Evolutionary conservation across 2,113 vertebrate genomes (phyloP), one percentile per base, ranked within the genome.

Genomic region (Hyla sarda): DNA sequence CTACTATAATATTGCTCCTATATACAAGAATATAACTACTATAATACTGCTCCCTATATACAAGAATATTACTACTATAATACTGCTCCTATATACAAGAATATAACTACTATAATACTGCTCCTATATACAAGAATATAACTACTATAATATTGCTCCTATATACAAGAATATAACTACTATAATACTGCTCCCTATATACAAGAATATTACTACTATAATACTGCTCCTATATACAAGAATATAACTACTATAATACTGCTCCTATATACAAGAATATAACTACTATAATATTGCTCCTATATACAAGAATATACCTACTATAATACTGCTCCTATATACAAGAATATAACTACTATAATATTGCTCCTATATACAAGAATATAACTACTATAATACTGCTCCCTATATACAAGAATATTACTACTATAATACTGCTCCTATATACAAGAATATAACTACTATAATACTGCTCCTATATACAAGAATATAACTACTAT

Each of bases 301-400:
- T 25, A 60, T 60, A 11, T 60, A 60, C 58, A 60, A 60, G n/a
- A 12, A 54, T n/a, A n/a, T n/a, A n/a, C n/a, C n/a, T n/a, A n/a
- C n/a, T n/a, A n/a, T n/a, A n/a, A n/a, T n/a, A n/a, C 50, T 54
- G 50, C 50, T n/a, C 17, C 50, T 54, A 17, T 54, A 5, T 54
- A 54, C 50, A 54, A 54, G 50, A 54, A 54, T 54, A 54, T 54
- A 54, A 54, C 60, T 30, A 65, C 60, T 65, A 62, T n/a, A 62
- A 23, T 23, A 9, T 28, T 3, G 4, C 60, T 16, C 60, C 60
- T 65, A 65, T 65, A 9, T 65, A 65, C 60, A 65, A 30, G 25
- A 65, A 65, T 65, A 65, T 65, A 65, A 30, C 25, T 65, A 65
- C 60, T 65, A n/a, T n/a, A n/a, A n/a, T n/a, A n/a, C n/a, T n/a